Conservation (phyloP, 2,797 vertebrate genomes). For the Halcyon leucocephala region DNA sequence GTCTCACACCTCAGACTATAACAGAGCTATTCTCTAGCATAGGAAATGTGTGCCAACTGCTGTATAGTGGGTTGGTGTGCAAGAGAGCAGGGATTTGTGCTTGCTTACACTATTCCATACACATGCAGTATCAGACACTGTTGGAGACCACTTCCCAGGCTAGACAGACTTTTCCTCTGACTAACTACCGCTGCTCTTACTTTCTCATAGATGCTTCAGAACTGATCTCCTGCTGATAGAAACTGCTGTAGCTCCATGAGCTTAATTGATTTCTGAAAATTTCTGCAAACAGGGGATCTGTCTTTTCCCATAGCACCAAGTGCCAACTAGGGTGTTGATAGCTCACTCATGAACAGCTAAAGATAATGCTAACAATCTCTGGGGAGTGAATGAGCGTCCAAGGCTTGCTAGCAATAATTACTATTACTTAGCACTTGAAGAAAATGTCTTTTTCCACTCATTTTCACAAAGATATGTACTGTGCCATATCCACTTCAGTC, state of each 20-base stretch:
- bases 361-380: not conserved
- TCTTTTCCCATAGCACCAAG: not conserved
- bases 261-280: conserved; percentile 3
- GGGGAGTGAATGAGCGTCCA: not conserved
- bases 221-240: not conserved
- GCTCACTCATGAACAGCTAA: not conserved
- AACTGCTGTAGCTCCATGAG: not conserved
- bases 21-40: not conserved
- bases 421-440: not conserved
- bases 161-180: not conserved
- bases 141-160: not conserved
- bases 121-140: not conserved
- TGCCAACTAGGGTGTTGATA: not conserved
- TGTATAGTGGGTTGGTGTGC: not conserved
- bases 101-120: not conserved
- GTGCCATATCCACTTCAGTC: not conserved
- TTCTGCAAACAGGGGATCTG: not conserved
- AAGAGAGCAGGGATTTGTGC: not conserved
- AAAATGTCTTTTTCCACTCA: not conserved
- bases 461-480: not conserved
- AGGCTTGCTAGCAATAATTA: not conserved
- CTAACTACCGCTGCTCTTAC: not conserved
- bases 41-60: not conserved
- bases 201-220: not conserved
- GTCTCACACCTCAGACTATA: not conserved